Conservation (phyloP, 1,140 invertebrate species). For the Camponotus vicinus region DNA sequence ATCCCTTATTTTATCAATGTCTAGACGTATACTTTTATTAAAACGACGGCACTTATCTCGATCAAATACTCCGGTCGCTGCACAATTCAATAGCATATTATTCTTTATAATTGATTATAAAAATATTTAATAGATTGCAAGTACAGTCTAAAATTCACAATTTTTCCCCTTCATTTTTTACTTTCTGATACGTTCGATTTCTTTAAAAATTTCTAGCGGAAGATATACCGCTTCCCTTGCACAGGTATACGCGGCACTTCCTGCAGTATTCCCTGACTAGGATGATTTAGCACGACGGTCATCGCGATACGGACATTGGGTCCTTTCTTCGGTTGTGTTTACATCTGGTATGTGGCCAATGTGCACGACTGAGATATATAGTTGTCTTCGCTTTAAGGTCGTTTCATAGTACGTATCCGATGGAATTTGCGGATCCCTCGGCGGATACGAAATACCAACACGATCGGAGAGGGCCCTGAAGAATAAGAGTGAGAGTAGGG, state of each 20-base stretch:
- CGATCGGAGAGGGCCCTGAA: constrained; percentile 28
- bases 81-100: not conserved
- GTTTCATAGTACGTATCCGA: constrained; percentile 45
- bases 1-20: constrained; percentile 38
- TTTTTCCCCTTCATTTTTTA: not conserved
- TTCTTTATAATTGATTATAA: constrained; percentile 17
- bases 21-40: constrained; percentile 50
- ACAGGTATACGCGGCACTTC: constrained; percentile 45
- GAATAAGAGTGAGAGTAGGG: constrained; percentile 38
- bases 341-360: constrained; percentile 77
- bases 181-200: not conserved
- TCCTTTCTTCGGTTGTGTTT: constrained; percentile 76
- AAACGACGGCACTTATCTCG: not conserved
- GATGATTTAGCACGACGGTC: constrained; percentile 73
- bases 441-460: constrained; percentile 72
- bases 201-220: constrained; percentile 37
- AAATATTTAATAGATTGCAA: constrained; percentile 16
- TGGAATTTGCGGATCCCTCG: constrained; percentile 51
- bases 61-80: not conserved
- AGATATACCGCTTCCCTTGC: constrained; percentile 17
- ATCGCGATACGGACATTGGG: constrained; percentile 64
- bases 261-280: constrained; percentile 57
- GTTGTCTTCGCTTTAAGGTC: constrained; percentile 66
- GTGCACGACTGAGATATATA: constrained; percentile 77
- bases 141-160: not conserved